Percentiles rank a stretch among this genome's conserved stretches.
Conservation (phyloP, 1,140 invertebrate species). For the Brachionus rubens region DNA sequence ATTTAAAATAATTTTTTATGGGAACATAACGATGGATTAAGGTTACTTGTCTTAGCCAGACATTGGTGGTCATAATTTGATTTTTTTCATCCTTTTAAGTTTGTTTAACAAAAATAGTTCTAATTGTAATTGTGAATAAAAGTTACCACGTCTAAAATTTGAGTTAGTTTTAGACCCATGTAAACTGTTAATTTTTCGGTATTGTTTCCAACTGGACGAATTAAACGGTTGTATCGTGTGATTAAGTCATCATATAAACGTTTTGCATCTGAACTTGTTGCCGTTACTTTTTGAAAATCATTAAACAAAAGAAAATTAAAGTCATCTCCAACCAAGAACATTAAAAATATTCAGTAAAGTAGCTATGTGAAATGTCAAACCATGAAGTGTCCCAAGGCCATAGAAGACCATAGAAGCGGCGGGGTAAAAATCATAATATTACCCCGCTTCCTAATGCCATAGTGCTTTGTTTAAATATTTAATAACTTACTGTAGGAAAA, state of each 20-base stretch:
- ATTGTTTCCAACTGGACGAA: conserved; percentile 94
- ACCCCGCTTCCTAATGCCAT: too few species aligned
- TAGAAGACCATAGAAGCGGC: too few species aligned
- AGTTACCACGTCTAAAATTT: conserved; percentile 97
- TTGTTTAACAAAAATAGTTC: conserved; percentile 2
- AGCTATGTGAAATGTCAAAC: too few species aligned
- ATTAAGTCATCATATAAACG: conserved; percentile 91
- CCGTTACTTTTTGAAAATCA: background rate
- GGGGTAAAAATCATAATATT: too few species aligned
- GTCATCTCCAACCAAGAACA: too few species aligned
- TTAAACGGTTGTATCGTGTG: conserved; percentile 95
- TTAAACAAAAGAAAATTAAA: background rate
- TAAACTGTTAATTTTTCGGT: conserved; percentile 91
- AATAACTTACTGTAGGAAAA: too few species aligned
- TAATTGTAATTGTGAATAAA: background rate
- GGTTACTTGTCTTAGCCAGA: conserved; percentile 67
- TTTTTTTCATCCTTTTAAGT: conserved; percentile 90
- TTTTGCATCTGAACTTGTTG: conserved; percentile 67
- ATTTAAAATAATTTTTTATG: conserved; percentile 69
- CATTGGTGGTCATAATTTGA: conserved; percentile 98
- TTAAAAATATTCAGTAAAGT: too few species aligned
- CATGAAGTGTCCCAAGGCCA: too few species aligned
- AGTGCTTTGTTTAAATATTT: too few species aligned
- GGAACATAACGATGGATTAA: background rate
- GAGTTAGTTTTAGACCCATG: conserved; percentile 94